Evolutionary conservation across 2,888 invertebrate genomes (phyloP).

Genomic region (Drosophila colorata): DNA sequence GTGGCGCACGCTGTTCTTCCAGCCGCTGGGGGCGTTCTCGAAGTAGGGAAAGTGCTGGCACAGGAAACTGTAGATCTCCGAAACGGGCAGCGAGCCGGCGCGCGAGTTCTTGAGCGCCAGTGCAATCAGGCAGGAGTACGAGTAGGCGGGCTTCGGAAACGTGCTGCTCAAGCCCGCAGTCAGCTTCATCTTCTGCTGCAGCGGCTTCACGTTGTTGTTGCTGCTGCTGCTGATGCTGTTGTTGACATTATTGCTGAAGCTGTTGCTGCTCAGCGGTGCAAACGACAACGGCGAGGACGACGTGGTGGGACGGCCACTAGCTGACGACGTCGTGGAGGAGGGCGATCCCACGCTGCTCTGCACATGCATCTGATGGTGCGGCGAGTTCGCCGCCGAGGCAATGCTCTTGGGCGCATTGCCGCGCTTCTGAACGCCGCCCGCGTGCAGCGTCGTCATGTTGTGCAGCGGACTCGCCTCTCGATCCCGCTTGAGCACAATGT

Average conservation of each 20-base stretch:
- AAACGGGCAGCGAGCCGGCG: slow-evolving; percentile 97
- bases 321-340: slow-evolving; percentile 48
- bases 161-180: slow-evolving; percentile 83
- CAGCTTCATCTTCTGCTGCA: slow-evolving; percentile 77
- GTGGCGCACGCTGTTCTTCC: slow-evolving; percentile 99
- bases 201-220: slow-evolving; percentile 64
- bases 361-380: slow-evolving; percentile 68
- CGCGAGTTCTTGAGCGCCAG: slow-evolving; percentile 98
- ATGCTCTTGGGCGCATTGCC: slow-evolving; percentile 82
- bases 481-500: slow-evolving; percentile 81
- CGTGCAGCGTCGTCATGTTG: slow-evolving; percentile 70
- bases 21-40: slow-evolving; percentile 98
- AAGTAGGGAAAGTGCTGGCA: slow-evolving; percentile 99
- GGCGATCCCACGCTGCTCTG: slow-evolving; percentile 58
- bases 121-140: slow-evolving; percentile 98
- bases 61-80: slow-evolving; percentile 99
- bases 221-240: slow-evolving; percentile 38
- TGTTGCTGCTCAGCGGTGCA: slow-evolving; percentile 15
- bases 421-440: slow-evolving; percentile 67
- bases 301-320: slow-evolving; percentile 31
- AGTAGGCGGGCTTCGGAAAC: slow-evolving; percentile 98
- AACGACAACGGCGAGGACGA: slow-evolving; percentile 58
- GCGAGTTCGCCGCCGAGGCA: slow-evolving; percentile 80
- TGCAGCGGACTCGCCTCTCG: slow-evolving; percentile 83
- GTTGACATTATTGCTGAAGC: slow-evolving; percentile 43